A percentile compares a stretch with the other conserved stretches of the same genome.
These are phyloP conservation scores for Pachyseris speciosa DNA, from an alignment of 64 coral and sea anemone species.

Conservation along the genomic window DNA sequence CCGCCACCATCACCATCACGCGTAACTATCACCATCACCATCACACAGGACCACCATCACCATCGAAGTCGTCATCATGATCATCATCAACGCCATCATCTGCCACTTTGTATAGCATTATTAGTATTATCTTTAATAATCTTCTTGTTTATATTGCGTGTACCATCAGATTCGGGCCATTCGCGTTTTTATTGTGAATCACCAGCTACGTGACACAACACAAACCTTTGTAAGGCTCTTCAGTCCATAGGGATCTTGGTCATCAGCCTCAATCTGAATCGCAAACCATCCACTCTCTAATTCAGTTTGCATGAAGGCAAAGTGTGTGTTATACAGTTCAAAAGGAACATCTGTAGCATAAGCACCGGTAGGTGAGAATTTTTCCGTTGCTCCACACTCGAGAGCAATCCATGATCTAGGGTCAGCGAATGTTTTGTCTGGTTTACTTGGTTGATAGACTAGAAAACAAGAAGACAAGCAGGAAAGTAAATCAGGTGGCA, in stretches of 20 bases:
- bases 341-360: slow-evolving; percentile 45
- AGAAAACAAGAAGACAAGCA: neutral
- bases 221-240: slow-evolving; percentile 90
- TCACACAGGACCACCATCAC: too few relatives aligned
- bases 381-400: slow-evolving; percentile 77
- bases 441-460: slow-evolving; percentile 67
- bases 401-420: slow-evolving; percentile 64
- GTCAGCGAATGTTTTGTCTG: slow-evolving; percentile 65
- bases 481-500: neutral
- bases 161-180: too few relatives aligned
- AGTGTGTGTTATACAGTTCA: slow-evolving; percentile 41
- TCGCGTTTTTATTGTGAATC: too few relatives aligned
- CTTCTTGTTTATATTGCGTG: too few relatives aligned
- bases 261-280: slow-evolving; percentile 60
- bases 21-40: too few relatives aligned
- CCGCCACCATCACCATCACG: too few relatives aligned
- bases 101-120: too few relatives aligned
- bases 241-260: slow-evolving; percentile 48
- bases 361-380: slow-evolving; percentile 71
- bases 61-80: too few relatives aligned
- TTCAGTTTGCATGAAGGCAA: slow-evolving; percentile 68
- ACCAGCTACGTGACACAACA: too few relatives aligned
- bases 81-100: too few relatives aligned
- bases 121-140: too few relatives aligned
- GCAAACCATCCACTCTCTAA: slow-evolving; percentile 89